Conservation (phyloP, 2,113 vertebrate species). For the Meriones unguiculatus region DNA sequence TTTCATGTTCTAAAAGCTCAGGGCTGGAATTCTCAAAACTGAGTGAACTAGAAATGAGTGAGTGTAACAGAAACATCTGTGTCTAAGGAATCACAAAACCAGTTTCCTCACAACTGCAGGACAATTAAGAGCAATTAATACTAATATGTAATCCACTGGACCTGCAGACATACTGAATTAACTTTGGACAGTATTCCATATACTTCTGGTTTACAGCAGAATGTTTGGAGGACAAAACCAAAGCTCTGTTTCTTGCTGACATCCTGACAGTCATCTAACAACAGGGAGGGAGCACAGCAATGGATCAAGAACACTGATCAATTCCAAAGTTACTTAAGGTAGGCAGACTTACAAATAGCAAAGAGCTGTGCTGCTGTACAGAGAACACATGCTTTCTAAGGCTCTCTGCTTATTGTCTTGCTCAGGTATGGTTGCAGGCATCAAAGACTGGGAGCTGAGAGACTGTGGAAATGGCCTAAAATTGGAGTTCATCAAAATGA, state of each 20-base stretch:
- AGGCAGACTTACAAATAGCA: neutral
- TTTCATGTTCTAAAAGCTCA: constrained; percentile 33
- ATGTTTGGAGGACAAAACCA: neutral
- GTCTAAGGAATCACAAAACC: neutral
- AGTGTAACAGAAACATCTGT: neutral
- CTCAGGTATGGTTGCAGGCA: neutral
- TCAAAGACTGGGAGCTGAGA: neutral
- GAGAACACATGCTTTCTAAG: neutral
- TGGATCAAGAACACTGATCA: neutral
- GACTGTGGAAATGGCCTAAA: neutral
- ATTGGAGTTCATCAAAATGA: constrained; percentile 21
- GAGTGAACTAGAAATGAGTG: constrained; percentile 48
- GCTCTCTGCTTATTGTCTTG: neutral
- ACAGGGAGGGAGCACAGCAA: neutral
- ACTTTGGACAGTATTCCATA: neutral
- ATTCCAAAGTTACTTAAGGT: constrained; percentile 12
- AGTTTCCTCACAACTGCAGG: neutral
- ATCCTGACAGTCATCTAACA: neutral
- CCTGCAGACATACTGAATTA: constrained; percentile 12
- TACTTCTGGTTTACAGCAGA: neutral
- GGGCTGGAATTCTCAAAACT: constrained; percentile 39
- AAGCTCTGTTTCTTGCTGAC: neutral
- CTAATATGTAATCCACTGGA: neutral
- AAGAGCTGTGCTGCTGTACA: neutral
- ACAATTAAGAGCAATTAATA: neutral